Base-by-base conservation (phyloP, 1,140 invertebrate species). In the Heliothis subflexa region DNA sequence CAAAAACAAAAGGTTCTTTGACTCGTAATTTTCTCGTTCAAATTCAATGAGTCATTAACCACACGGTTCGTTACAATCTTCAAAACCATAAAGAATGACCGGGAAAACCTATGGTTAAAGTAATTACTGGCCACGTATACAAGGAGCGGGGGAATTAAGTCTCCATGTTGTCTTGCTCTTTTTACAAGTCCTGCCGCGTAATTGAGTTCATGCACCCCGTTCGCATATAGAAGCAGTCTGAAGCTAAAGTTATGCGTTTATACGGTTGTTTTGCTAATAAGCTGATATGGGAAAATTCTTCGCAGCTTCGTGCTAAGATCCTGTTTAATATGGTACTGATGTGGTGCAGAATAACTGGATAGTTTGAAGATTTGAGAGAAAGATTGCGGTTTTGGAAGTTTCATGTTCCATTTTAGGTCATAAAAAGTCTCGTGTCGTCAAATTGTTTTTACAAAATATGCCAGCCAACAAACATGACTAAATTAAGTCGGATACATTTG, bases 171-270 rank as follows among this genome's bases (percentile, higher is more conserved):
- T n/a, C 16, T 71, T 71, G n/a, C 68, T 78, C 45, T 78, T 78
- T 78, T 78, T 78, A 25, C 76, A 47, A 78, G 68, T 78, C 45
- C 76, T 78, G 76, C 25, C 21, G 14, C 13, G 33, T 47, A 68
- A 71, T 54, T 49, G 66, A 78, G 76, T 78, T 78, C 76, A 78
- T 70, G 55, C 55, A 78, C 76, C 76, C 66, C 76, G 47, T 11
- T 16, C 64, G 62, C 66, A 70, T 66, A 49, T 25, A 57, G 40
- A 47, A 66, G 16, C 62, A 47, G 33, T 9, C 50, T 49, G 18
- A 10, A 73, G 55, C 18, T 75, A 47, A 59, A 18, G 55, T 78
- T 78, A 78, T 52, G 18, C 62, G 11, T 49, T 52, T n/a, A 25
- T 68, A 49, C 47, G 45, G 59, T 62, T 64, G 61, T 16, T 16